Evolutionary conservation across 2,113 vertebrate genomes (phyloP).

Genomic region (Neopipo cinnamomea): DNA sequence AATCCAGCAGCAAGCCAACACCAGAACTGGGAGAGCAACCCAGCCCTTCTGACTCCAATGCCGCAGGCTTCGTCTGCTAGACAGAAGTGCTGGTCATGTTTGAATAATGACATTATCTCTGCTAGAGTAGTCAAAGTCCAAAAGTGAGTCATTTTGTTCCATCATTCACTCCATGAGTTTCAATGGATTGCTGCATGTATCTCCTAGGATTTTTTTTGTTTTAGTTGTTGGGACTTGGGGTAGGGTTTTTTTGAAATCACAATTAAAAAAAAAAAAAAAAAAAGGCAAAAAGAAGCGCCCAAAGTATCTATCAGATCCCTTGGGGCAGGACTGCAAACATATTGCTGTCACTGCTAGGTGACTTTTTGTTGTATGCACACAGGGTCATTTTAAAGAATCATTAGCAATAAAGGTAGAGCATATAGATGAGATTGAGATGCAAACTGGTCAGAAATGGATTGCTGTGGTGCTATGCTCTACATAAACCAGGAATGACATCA

Average conservation of each 20-base stretch:
- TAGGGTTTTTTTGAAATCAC: neutral
- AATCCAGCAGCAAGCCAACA: neutral
- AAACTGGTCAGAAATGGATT: neutral
- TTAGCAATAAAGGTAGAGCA: neutral
- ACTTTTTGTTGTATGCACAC: neutral
- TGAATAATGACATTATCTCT: slow-evolving; percentile 18
- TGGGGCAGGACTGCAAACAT: neutral
- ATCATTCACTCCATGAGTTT: neutral
- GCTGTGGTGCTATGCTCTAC: neutral
- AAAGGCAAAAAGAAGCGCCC: too few relatives aligned
- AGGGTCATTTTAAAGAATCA: neutral
- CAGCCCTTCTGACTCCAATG: neutral
- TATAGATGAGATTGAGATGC: neutral
- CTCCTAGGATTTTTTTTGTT: neutral
- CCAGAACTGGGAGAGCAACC: neutral
- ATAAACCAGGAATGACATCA: neutral
- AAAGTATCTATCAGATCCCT: neutral
- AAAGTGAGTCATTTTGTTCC: neutral
- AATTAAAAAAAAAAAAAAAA: neutral
- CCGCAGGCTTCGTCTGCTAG: neutral
- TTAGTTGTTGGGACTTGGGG: neutral
- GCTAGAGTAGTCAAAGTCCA: neutral
- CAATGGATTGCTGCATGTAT: neutral
- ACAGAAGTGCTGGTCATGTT: slow-evolving; percentile 7
- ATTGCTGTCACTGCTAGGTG: neutral